Base-by-base conservation (phyloP, 2,888 invertebrate genomes). In the Acleris holmiana region DNA sequence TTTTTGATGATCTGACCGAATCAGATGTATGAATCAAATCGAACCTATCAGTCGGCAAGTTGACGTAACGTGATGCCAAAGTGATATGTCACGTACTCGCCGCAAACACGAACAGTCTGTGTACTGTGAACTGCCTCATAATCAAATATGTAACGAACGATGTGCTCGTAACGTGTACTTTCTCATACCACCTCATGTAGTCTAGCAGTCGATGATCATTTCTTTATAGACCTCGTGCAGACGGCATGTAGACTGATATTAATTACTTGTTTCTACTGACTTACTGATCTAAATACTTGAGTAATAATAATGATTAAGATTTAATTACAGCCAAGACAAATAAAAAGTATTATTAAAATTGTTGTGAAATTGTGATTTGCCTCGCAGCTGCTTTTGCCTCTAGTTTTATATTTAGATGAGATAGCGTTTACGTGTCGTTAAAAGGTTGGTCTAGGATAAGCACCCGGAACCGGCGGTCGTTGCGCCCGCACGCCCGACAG, bases 401-500 rank as follows among this genome's bases (percentile, higher is more conserved):
- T 35, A 4, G 35, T 35, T 10, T 35, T 10, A 18, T 47, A 47
- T 19, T 18, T 48, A 48, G 21, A 35, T 13, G 3, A 13, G 13
- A 10, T 35, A 13, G 35, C 35, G 35, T 35, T 13, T 35, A 35
- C 4, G 4, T 10, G 21, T 17, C 8, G 50, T n/a, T 53, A 41
- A 54, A 19, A 41, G 19, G 15, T 53, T 25, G 29, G 15, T 6
- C 18, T 53, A 51, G 51, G 57, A 47, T 53, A 47, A 53, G 53
- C 48, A 64, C 64, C 64, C 64, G 64, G 64, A 64, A 64, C n/a
- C 58, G n/a, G 53, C 53, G 64, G 64, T 64, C 64, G 54, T 54
- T 64, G 64, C 41, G 64, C 64, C 64, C 58, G 25, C 40, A 41
- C 21, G 47, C 13, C 47, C n/a, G 35, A 4, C 64, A 35, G 35